phyloP scores from a whole-genome alignment of 1,140 invertebrate genomes.

The Panulirus ornatus region DNA sequence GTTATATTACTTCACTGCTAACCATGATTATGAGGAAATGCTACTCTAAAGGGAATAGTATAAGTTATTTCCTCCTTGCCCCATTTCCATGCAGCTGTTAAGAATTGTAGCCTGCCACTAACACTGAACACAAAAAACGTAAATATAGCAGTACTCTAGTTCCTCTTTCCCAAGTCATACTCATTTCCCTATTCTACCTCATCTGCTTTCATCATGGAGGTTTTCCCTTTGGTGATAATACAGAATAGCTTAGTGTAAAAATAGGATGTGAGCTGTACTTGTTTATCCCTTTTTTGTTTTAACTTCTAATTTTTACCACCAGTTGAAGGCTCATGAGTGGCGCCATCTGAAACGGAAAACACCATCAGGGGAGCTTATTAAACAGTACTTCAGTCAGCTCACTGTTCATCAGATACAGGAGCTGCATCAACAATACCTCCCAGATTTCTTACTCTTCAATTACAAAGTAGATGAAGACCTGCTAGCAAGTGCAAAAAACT shows the following conservation, averaged over 20 bases:
- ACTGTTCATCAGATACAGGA: not conserved
- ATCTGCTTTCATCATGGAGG: not conserved
- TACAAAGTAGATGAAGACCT: not conserved
- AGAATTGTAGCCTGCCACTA: too few species aligned
- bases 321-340: conserved; percentile 4
- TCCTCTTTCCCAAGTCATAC: not conserved
- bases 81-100: too few species aligned
- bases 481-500: not conserved
- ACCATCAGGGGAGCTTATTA: not conserved
- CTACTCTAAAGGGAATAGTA: too few species aligned
- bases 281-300: not conserved
- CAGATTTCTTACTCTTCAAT: not conserved
- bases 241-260: too few species aligned
- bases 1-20: too few species aligned
- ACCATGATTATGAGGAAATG: too few species aligned
- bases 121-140: not conserved
- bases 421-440: not conserved
- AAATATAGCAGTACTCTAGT: not conserved
- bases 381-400: not conserved
- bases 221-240: too few species aligned
- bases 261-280: not conserved
- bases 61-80: too few species aligned
- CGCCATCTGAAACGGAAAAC: not conserved
- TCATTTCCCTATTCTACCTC: not conserved
- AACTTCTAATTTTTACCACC: not conserved